A percentile compares a stretch with the other conserved stretches of the same genome.
phyloP scores from a whole-genome alignment of 2,113 vertebrate species.

The Phoenicopterus ruber region DNA sequence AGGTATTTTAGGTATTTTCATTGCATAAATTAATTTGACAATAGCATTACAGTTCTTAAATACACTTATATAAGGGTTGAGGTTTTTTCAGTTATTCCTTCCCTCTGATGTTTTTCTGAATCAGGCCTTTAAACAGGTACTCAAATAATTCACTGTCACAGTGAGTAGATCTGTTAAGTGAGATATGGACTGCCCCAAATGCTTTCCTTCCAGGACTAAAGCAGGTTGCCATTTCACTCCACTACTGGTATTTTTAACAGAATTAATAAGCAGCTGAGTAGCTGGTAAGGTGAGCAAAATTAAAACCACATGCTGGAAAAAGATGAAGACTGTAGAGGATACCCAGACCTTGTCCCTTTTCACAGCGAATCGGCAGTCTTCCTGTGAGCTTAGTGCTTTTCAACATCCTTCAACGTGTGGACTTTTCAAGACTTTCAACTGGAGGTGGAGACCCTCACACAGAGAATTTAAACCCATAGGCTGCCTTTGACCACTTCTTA shows the following conservation, averaged over 20 bases:
- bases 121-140: neutral
- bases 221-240: neutral
- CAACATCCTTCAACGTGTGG: neutral
- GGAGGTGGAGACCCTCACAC: neutral
- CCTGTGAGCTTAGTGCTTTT: neutral
- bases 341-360: neutral
- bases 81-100: neutral
- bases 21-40: neutral
- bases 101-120: neutral
- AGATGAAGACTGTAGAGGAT: neutral
- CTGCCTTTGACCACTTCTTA: neutral
- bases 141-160: neutral
- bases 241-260: neutral
- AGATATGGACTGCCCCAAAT: neutral
- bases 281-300: neutral
- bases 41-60: neutral
- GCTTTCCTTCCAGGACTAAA: neutral
- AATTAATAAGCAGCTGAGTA: neutral
- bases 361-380: neutral
- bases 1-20: too few relatives aligned
- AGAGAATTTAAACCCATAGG: neutral
- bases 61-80: neutral
- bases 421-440: neutral
- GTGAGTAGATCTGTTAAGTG: neutral
- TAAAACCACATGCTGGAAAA: neutral